These are phyloP conservation scores for Lucinisca nassula DNA, from an alignment of 2,888 invertebrate genomes.

Conservation along the genomic window DNA sequence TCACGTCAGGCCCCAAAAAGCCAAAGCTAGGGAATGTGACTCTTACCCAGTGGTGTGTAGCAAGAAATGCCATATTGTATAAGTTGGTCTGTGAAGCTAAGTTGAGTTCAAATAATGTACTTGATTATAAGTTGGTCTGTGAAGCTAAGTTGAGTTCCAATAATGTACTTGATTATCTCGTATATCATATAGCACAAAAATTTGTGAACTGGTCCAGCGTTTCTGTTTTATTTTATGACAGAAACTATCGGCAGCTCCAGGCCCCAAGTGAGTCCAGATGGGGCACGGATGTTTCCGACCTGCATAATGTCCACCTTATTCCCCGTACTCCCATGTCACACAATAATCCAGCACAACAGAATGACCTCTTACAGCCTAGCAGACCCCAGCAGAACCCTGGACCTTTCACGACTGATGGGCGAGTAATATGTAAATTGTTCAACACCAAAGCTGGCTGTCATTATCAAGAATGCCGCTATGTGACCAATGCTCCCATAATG, in stretches of 20 bases:
- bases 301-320: background rate
- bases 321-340: background rate
- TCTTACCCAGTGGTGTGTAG: too few species aligned
- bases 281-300: background rate
- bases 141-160: background rate
- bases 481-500: background rate
- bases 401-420: background rate
- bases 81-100: too few species aligned
- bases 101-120: constrained; percentile 3
- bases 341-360: background rate
- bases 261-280: background rate
- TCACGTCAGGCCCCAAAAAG: too few species aligned
- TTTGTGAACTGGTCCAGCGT: background rate
- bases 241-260: constrained; percentile 4
- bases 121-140: background rate
- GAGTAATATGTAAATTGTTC: background rate
- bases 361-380: background rate
- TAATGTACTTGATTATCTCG: background rate
- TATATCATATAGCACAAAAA: background rate
- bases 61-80: too few species aligned
- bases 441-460: background rate
- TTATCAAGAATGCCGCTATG: background rate
- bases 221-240: constrained; percentile 10
- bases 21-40: too few species aligned
- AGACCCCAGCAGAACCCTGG: background rate